Conservation (phyloP, 2,797 vertebrate species). For the Peromyscus melanophrys region DNA sequence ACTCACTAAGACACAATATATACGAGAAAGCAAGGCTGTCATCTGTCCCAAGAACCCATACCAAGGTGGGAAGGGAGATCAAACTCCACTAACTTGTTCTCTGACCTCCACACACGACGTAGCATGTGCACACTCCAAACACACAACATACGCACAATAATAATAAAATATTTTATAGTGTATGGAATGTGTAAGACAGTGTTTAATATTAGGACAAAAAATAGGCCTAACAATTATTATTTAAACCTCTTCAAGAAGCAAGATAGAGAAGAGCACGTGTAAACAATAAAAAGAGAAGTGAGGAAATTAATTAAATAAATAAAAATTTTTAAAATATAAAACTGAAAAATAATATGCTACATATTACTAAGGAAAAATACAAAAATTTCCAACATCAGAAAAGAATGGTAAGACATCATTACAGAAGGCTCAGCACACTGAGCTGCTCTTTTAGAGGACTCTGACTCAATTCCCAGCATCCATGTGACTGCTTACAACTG, state of each 20-base stretch:
- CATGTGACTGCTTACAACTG: neutral
- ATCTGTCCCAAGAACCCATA: neutral
- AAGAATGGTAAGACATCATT: neutral
- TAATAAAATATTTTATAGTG: constrained; percentile 44
- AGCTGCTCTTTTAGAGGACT: neutral
- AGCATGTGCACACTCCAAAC: neutral
- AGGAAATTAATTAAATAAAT: constrained; percentile 43
- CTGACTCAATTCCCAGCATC: neutral
- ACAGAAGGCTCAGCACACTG: neutral
- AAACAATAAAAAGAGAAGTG: neutral
- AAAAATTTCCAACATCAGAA: neutral
- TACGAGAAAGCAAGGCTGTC: neutral
- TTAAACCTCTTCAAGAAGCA: constrained; percentile 37
- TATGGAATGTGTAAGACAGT: neutral
- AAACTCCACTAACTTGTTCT: neutral
- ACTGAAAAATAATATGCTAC: constrained; percentile 26
- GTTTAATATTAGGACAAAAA: neutral
- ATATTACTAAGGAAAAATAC: constrained; percentile 4
- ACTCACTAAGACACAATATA: neutral
- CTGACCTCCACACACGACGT: neutral
- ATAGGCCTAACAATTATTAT: neutral
- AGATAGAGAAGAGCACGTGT: constrained; percentile 1
- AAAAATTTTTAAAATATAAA: constrained; percentile 38
- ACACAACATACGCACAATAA: neutral
- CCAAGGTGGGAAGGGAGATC: neutral